Percentiles rank a stretch among this genome's conserved stretches.
phyloP scores from a whole-genome alignment of 2,888 invertebrate genomes.

The Linhomoeus sp. region DNA sequence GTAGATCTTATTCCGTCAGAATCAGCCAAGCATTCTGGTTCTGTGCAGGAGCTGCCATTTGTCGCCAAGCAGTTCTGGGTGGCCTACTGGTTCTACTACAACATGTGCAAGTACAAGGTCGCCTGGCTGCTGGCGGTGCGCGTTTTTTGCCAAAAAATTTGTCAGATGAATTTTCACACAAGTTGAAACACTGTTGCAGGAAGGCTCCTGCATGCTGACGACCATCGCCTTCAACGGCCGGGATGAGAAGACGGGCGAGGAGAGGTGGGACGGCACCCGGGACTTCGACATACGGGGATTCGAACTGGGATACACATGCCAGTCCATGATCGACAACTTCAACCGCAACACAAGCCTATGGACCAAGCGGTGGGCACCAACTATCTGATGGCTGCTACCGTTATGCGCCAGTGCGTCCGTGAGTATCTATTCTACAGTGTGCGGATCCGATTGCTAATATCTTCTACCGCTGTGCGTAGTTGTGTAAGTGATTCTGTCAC shows the following conservation, averaged over 20 bases:
- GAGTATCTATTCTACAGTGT: too few relatives aligned
- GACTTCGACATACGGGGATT: conserved; percentile 63
- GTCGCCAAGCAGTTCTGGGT: too few relatives aligned
- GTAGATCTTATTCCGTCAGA: too few relatives aligned
- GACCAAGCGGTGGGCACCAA: conserved; percentile 40
- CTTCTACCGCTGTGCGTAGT: neutral
- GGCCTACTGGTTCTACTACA: conserved; percentile 25
- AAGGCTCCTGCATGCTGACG: conserved; percentile 38
- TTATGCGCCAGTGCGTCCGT: too few relatives aligned
- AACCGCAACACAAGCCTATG: conserved; percentile 89
- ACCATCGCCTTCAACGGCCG: conserved; percentile 66
- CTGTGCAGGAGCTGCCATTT: too few relatives aligned
- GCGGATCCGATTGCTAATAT: too few relatives aligned
- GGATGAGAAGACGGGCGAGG: conserved; percentile 24
- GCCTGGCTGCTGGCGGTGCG: conserved; percentile 62
- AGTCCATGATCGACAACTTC: conserved; percentile 69
- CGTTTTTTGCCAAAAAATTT: conserved; percentile 6
- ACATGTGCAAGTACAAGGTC: conserved; percentile 69
- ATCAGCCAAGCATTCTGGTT: too few relatives aligned
- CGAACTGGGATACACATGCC: conserved; percentile 62
- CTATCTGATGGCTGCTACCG: neutral
- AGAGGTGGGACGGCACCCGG: conserved; percentile 62
- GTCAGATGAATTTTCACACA: conserved; percentile 1
- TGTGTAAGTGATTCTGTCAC: neutral
- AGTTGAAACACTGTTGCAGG: conserved; percentile 22